phyloP scores from a whole-genome alignment of 2,113 vertebrate genomes.

The Oryzias javanicus region DNA sequence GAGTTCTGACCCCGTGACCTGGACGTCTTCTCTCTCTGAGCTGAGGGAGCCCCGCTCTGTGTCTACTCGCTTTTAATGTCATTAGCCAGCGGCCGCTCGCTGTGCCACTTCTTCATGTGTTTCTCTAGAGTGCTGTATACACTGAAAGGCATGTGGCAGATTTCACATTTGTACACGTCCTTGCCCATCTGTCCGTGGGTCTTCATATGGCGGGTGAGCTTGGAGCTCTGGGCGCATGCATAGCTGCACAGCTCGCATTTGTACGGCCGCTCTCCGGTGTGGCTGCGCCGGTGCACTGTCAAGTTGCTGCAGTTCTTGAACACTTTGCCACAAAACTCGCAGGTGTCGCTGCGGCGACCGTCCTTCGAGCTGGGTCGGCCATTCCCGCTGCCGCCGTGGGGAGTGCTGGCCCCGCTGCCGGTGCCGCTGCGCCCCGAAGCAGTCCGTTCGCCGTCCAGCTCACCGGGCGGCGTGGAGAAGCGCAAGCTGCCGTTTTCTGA shows the following conservation, averaged over 20 bases:
- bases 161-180: slow-evolving; percentile 99
- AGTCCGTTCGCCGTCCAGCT: slow-evolving; percentile 89
- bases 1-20: slow-evolving; percentile 84
- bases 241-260: slow-evolving; percentile 99
- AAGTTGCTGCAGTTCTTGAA: slow-evolving; percentile 99
- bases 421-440: slow-evolving; percentile 92
- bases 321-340: slow-evolving; percentile 98
- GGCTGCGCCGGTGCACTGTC: slow-evolving; percentile 98
- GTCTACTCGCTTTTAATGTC: slow-evolving; percentile 99
- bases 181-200: slow-evolving; percentile 99
- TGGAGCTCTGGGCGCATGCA: slow-evolving; percentile 98
- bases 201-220: slow-evolving; percentile 99
- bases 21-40: slow-evolving; percentile 63
- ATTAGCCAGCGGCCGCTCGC: slow-evolving; percentile 94
- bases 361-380: slow-evolving; percentile 97
- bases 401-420: slow-evolving; percentile 76
- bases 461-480: slow-evolving; percentile 95
- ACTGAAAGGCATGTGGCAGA: slow-evolving; percentile 99
- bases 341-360: slow-evolving; percentile 96
- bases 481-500: slow-evolving; percentile 98
- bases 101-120: slow-evolving; percentile 99
- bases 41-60: slow-evolving; percentile 68
- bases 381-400: slow-evolving; percentile 87
- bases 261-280: slow-evolving; percentile 98
- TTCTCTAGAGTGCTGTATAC: slow-evolving; percentile 99